A percentile compares a stretch with the other conserved stretches of the same genome.
Evolutionary conservation across 2,797 vertebrate species (phyloP).

Genomic region (Pteronotus mesoamericanus): DNA sequence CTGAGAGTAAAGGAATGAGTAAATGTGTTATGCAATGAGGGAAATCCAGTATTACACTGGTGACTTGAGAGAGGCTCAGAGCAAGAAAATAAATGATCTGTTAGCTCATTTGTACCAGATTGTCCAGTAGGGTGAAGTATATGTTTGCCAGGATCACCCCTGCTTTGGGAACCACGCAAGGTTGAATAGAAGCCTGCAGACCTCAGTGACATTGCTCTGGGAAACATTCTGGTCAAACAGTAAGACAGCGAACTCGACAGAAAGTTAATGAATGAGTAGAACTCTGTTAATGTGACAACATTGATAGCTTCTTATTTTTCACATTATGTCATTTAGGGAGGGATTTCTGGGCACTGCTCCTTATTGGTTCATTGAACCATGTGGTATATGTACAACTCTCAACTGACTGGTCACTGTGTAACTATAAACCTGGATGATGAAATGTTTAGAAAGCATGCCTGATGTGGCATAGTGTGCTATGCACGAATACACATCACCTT

Average conservation of each 20-base stretch:
- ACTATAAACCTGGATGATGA: not conserved
- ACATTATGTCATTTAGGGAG: not conserved
- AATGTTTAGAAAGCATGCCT: not conserved
- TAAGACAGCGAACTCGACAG: not conserved
- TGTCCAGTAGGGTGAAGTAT: not conserved
- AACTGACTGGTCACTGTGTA: not conserved
- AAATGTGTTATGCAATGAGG: not conserved
- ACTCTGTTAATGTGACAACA: not conserved
- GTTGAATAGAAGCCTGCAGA: not conserved
- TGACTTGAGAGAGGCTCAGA: not conserved
- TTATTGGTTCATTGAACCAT: not conserved
- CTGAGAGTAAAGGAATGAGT: not conserved
- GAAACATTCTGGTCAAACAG: not conserved
- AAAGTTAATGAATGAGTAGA: not conserved
- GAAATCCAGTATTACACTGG: not conserved
- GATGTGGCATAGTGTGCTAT: not conserved
- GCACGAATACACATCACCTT: not conserved
- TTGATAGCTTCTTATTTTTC: not conserved
- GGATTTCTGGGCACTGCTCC: constrained; percentile 1
- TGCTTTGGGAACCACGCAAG: not conserved
- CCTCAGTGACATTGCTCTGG: not conserved
- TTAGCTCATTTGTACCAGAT: not conserved
- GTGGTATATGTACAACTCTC: not conserved
- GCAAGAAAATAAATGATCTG: not conserved
- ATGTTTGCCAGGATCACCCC: not conserved